Base-by-base conservation (phyloP, 2,888 invertebrate species). In the Diplolepis rosae region DNA sequence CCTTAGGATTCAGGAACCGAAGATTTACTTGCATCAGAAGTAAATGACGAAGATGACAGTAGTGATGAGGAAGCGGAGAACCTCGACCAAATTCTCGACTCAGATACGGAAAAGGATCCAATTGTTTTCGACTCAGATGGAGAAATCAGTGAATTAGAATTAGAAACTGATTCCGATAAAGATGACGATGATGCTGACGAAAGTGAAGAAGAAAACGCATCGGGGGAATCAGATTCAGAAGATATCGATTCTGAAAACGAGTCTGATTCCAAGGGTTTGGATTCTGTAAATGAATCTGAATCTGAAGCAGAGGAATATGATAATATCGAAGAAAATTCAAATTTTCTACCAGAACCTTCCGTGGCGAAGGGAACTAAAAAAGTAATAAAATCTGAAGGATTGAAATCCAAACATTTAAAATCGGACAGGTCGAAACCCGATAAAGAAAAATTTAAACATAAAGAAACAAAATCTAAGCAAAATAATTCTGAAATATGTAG, bases 71-170 rank as follows among this genome's bases (percentile, higher is more conserved):
- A 90, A 73, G 82, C 83, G n/a, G 89, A 87, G 11, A 83, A 83
- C 13, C 89, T 90, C 4, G 89, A 91, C 66, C 86, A 87, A 24
- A 90, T 90, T 81, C 85, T 84, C 78, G 91, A 91, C 82, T 92
- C 91, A 77, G 89, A 88, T 68, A 81, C 81, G 18, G 87, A 87
- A 72, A 74, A 80, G 71, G 88, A 87, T 77, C 72, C 79, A n/a
- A 69, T 83, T 65, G 76, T 87, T 75, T 93, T 92, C 87, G 90
- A 90, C 65, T 90, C 90, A 54, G 92, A 74, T 52, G 68, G 48
- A 1, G 72, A 74, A 32, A 74, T 77, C 27, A 69, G 73, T 15
- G 76, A 77, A 42, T 71, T 76, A 7, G 78, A 80, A 71, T 79
- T 79, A 65, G 78, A 76, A 54, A 73, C 68, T 35, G 78, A 79